Conservation (phyloP, 1,140 invertebrate genomes). For the Scaptomyza pallida region DNA sequence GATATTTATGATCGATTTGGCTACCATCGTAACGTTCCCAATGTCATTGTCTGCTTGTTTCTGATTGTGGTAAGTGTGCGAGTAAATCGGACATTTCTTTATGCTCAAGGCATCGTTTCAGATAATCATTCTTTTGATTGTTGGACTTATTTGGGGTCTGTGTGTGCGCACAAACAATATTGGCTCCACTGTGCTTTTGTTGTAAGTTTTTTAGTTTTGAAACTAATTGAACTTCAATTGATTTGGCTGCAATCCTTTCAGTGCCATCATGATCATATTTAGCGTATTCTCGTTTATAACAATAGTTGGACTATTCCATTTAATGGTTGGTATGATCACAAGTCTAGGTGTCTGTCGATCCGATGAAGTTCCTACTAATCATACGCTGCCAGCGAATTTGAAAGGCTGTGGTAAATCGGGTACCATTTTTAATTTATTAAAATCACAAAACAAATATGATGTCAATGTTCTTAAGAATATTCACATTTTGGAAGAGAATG, state of each 20-base stretch:
- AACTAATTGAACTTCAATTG: no score
- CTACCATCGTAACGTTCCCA: background rate
- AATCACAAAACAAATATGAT: background rate
- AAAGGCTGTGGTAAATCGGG: background rate
- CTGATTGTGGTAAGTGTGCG: background rate
- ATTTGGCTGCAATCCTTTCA: background rate
- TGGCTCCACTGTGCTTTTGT: conserved; percentile 2
- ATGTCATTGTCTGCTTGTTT: background rate
- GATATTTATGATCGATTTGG: background rate
- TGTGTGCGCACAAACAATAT: background rate
- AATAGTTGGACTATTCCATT: conserved; percentile 4
- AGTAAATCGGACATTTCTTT: no score
- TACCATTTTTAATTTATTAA: background rate
- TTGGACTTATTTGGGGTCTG: background rate
- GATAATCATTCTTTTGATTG: conserved; percentile 1
- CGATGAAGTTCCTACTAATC: background rate
- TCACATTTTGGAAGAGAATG: background rate
- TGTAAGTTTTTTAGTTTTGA: background rate
- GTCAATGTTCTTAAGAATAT: background rate
- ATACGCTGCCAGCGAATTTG: background rate
- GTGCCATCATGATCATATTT: conserved; percentile 4
- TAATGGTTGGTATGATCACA: conserved; percentile 4
- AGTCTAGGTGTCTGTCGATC: background rate
- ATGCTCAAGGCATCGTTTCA: no score
- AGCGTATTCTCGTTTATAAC: conserved; percentile 7